Conservation (phyloP, 1,140 invertebrate species). For the Drosophila albomicans region DNA sequence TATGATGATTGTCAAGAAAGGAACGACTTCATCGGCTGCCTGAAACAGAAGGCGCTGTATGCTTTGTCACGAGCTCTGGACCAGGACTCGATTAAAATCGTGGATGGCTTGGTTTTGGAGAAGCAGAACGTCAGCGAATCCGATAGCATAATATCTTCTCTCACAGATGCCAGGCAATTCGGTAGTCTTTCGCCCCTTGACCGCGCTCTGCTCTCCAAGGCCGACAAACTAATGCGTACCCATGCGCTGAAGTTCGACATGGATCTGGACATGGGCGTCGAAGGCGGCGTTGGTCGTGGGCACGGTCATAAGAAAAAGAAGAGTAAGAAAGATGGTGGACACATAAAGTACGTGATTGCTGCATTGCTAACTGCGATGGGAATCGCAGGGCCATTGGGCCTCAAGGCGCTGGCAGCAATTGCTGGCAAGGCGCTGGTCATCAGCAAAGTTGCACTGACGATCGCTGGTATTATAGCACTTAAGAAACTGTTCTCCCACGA, state of each 20-base stretch:
- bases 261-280: constrained; percentile 20
- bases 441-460: constrained; percentile 89
- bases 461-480: constrained; percentile 89
- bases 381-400: constrained; percentile 86
- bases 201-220: constrained; percentile 72
- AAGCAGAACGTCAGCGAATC: constrained; percentile 86
- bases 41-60: constrained; percentile 87
- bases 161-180: constrained; percentile 76
- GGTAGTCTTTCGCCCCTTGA: constrained; percentile 67
- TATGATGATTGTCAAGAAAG: constrained; percentile 87
- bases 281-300: constrained; percentile 47
- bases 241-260: constrained; percentile 78
- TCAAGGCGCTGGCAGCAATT: constrained; percentile 88
- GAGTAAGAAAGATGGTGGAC: constrained; percentile 66
- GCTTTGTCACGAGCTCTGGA: constrained; percentile 86
- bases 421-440: constrained; percentile 89
- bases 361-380: constrained; percentile 88
- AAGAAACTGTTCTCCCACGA: constrained; percentile 89
- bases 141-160: constrained; percentile 65
- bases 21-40: constrained; percentile 86
- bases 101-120: constrained; percentile 86
- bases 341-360: constrained; percentile 86
- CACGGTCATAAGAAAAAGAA: constrained; percentile 67
- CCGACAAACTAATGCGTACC: constrained; percentile 77
- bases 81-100: constrained; percentile 87